A percentile compares a stretch with the other conserved stretches of the same genome.
Conservation (phyloP, 2,888 invertebrate genomes). For the Noctua fimbriata region DNA sequence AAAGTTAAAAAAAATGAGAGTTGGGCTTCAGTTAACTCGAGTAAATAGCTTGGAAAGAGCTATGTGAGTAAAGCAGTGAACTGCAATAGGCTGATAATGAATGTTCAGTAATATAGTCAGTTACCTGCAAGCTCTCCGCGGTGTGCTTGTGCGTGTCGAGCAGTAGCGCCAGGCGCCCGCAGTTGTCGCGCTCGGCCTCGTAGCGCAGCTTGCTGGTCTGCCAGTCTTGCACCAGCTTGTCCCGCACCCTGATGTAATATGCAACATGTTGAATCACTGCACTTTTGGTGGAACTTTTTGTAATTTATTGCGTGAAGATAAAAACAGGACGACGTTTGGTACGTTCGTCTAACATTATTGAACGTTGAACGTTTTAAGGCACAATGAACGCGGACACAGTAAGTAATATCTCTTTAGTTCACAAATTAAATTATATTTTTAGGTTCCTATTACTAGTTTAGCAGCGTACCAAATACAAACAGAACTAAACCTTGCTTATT, state of each 20-base stretch:
- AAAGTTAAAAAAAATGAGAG: too few relatives aligned
- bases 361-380: background rate
- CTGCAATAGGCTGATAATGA: too few relatives aligned
- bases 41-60: too few relatives aligned
- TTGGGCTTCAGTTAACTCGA: too few relatives aligned
- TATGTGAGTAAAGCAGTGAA: too few relatives aligned
- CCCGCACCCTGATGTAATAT: slow-evolving; percentile 81
- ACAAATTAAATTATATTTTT: too few relatives aligned
- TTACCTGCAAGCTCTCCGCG: slow-evolving; percentile 86
- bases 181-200: slow-evolving; percentile 88
- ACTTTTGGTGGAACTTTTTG: background rate
- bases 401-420: background rate
- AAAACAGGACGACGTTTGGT: background rate
- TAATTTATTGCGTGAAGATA: background rate
- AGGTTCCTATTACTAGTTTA: background rate
- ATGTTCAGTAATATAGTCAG: background rate
- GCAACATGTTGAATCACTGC: background rate
- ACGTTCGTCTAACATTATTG: background rate
- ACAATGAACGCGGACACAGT: background rate
- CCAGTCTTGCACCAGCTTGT: slow-evolving; percentile 86
- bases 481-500: background rate
- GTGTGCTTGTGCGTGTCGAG: slow-evolving; percentile 91
- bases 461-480: background rate
- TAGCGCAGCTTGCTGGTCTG: slow-evolving; percentile 85
- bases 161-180: slow-evolving; percentile 89